Conservation (phyloP, 2,888 invertebrate genomes). For the Argynnis bischoffii region DNA sequence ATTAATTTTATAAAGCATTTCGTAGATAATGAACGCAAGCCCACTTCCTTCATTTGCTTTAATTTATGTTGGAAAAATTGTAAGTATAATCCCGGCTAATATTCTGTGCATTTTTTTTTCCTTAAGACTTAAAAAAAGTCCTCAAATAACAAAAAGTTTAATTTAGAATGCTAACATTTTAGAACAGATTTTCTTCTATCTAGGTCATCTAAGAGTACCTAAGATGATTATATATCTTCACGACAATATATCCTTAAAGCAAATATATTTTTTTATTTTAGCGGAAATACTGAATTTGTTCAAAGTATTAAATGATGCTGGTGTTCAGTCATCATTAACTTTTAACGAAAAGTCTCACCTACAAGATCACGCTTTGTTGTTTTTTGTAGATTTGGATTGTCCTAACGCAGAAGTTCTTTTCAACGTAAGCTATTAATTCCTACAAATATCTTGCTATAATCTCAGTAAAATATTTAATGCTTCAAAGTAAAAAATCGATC, state of each 20-base stretch:
- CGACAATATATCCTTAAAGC: too few species aligned
- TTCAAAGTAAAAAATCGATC: too few species aligned
- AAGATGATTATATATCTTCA: too few species aligned
- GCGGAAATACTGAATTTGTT: slow-evolving; percentile 47
- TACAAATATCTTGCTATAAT: too few species aligned
- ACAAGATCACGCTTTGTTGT: slow-evolving; percentile 53
- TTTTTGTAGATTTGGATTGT: slow-evolving; percentile 61
- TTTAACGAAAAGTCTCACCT: slow-evolving; percentile 39
- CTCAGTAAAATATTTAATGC: too few species aligned
- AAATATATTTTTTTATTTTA: slow-evolving; percentile 38
- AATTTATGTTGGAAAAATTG: slow-evolving; percentile 58
- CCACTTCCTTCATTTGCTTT: slow-evolving; percentile 52
- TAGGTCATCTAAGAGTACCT: too few species aligned
- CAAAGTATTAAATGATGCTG: slow-evolving; percentile 48
- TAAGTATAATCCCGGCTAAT: slow-evolving; percentile 43
- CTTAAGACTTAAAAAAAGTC: too few species aligned
- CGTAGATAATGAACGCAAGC: slow-evolving; percentile 55
- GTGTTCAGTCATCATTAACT: slow-evolving; percentile 46
- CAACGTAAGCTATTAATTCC: slow-evolving; percentile 47
- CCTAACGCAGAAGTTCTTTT: slow-evolving; percentile 46
- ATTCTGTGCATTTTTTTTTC: too few species aligned
- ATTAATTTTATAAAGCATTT: slow-evolving; percentile 52
- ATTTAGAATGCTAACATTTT: too few species aligned
- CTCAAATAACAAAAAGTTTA: too few species aligned
- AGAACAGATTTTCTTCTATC: too few species aligned